These are phyloP conservation scores for Neosilurus hyrtlii DNA, from an alignment of 2,797 vertebrate species.

Conservation along the genomic window DNA sequence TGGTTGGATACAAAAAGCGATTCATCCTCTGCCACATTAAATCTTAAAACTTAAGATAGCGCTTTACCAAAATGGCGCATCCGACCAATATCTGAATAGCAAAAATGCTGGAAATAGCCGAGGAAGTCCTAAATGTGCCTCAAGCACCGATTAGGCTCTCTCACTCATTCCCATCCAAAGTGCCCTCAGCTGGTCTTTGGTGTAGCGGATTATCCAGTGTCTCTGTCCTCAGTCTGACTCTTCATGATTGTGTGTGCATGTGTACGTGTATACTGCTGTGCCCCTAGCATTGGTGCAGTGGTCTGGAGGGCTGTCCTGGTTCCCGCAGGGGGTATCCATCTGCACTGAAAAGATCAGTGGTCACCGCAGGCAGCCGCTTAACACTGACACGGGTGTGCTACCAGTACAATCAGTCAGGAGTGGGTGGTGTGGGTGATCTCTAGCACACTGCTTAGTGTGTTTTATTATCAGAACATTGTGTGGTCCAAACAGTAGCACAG, in stretches of 20 bases:
- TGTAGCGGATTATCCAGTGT: constrained; percentile 63
- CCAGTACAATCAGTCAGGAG: constrained; percentile 9
- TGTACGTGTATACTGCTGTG: background rate
- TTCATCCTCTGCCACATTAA: too few relatives aligned
- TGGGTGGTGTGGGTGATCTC: background rate
- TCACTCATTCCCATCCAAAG: constrained; percentile 47
- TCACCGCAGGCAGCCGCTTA: constrained; percentile 61
- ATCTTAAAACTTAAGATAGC: too few relatives aligned
- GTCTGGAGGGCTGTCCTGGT: constrained; percentile 31
- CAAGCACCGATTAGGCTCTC: constrained; percentile 54
- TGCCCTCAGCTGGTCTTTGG: constrained; percentile 69
- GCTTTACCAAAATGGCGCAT: too few relatives aligned
- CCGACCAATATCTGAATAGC: too few relatives aligned
- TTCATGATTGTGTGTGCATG: background rate
- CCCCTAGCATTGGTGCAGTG: constrained; percentile 13
- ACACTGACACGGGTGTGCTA: constrained; percentile 53
- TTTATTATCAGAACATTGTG: constrained; percentile 8
- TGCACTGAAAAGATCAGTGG: constrained; percentile 61
- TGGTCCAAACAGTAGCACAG: constrained; percentile 8
- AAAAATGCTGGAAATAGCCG: too few relatives aligned
- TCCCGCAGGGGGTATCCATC: constrained; percentile 57
- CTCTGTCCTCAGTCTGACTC: constrained; percentile 51
- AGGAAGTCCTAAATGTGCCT: constrained; percentile 27
- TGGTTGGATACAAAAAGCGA: too few relatives aligned
- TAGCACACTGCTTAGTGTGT: background rate